Conservation (phyloP, 2,888 invertebrate genomes). For the Fragum sueziense region DNA sequence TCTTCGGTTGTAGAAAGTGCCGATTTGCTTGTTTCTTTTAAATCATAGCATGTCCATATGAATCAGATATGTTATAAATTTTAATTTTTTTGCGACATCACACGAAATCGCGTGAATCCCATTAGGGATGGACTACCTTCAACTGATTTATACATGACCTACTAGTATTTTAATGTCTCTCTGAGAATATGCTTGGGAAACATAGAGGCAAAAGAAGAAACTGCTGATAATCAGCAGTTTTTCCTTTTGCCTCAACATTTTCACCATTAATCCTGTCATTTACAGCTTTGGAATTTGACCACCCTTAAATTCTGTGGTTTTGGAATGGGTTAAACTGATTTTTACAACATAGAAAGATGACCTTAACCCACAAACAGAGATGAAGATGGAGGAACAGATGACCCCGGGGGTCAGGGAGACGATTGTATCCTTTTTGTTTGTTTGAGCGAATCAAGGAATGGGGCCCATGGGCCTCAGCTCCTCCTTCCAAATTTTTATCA, state of each 20-base stretch:
- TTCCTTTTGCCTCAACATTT: background rate
- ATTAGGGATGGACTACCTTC: no score
- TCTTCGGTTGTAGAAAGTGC: no score
- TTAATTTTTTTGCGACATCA: no score
- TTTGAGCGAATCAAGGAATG: no score
- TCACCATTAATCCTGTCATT: background rate
- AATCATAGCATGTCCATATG: no score
- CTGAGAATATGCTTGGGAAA: background rate
- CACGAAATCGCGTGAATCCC: no score
- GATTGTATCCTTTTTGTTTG: slow-evolving; percentile 68
- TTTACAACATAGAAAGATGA: background rate
- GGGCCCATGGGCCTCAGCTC: no score
- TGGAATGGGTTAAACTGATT: background rate
- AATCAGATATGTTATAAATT: no score
- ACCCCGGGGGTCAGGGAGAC: slow-evolving; percentile 37
- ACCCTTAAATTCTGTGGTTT: background rate
- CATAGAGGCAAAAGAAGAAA: background rate
- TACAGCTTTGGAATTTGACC: background rate
- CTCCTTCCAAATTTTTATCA: no score
- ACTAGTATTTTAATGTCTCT: no score
- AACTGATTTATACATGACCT: no score
- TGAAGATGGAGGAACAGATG: slow-evolving; percentile 46
- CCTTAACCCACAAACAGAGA: slow-evolving; percentile 45
- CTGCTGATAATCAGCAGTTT: background rate
- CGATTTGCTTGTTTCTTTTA: no score